Evolutionary conservation across 2,888 invertebrate genomes (phyloP), one percentile per base, ranked within the genome.

Genomic region (Pristionchus exspectatus): DNA sequence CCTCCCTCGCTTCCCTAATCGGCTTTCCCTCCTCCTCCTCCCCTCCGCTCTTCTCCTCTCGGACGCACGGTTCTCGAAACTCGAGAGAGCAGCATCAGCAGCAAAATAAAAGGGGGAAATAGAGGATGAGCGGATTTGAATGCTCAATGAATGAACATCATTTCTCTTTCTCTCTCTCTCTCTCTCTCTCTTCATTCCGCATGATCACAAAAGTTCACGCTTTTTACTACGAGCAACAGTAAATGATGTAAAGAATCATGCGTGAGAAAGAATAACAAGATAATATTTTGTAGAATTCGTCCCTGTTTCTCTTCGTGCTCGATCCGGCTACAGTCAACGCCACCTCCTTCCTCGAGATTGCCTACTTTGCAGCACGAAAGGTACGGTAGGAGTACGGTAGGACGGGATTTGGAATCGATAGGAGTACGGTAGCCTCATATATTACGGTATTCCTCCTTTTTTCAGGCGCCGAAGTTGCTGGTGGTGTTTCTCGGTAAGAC

Each of bases 271-370:
- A 72, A 74, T 74, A 50, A 18, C 38, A 44, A n/a, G n/a, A 54
- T 83, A n/a, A 66, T 38, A 27, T 24, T 30, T 38, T 94, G 89
- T 91, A 94, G 93, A 95, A 93, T 89, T 95, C 95, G 54, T 93
- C 93, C 30, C 92, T 95, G 21, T 94, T 95, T 89, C 91, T 95
- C 24, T 95, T 95, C 89, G 95, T 95, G 83, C 93, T 95, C 83
- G 95, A 95, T 89, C 95, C 95, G 38, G 94, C 94, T 2, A 94
- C 94, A 24, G 94, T 95, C 24, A 95, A 95, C 87, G 94, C 95
- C 18, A 94, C 95, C 18, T 94, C 94, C 33, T 95, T 95, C 90
- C 90, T 95, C 56, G 95, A 95, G 85, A 95, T 95, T 66, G 94
- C 95, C 56, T 95, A 94, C 89, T 94, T 95, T 63, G 94, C 95